phyloP scores from a whole-genome alignment of 2,113 vertebrate genomes.

The Phycodurus eques region DNA sequence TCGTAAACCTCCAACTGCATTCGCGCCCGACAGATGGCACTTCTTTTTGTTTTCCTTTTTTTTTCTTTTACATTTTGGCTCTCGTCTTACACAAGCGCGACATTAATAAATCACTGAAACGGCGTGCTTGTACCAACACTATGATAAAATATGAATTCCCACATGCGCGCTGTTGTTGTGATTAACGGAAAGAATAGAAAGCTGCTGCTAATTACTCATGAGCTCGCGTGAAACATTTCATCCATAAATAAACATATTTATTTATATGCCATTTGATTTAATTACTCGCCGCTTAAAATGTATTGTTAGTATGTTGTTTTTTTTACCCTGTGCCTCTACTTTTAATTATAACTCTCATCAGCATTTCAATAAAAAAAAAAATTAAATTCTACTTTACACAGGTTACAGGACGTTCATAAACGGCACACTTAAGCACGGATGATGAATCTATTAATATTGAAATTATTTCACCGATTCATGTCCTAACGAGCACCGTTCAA shows the following conservation, averaged over 20 bases:
- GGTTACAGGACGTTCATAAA: slow-evolving; percentile 68
- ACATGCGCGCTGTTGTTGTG: slow-evolving; percentile 12
- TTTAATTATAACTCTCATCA: slow-evolving; percentile 68
- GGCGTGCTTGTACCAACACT: slow-evolving; percentile 35
- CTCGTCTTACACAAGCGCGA: slow-evolving; percentile 10
- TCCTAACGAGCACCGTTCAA: slow-evolving; percentile 67
- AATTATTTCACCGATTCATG: slow-evolving; percentile 61
- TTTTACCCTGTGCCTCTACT: slow-evolving; percentile 40
- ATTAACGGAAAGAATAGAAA: slow-evolving; percentile 52
- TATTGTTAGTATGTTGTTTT: slow-evolving; percentile 68
- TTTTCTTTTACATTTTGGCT: background rate
- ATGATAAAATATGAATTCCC: slow-evolving; percentile 45
- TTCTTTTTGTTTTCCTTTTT: too few relatives aligned
- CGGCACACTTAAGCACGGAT: slow-evolving; percentile 57
- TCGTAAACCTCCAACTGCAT: background rate
- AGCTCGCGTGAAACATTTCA: slow-evolving; percentile 52
- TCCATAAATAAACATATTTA: slow-evolving; percentile 62
- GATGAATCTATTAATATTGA: slow-evolving; percentile 73
- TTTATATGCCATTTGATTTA: slow-evolving; percentile 52
- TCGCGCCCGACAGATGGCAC: background rate
- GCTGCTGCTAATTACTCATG: slow-evolving; percentile 58
- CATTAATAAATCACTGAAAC: slow-evolving; percentile 33
- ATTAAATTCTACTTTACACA: slow-evolving; percentile 48
- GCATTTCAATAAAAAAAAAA: slow-evolving; percentile 55
- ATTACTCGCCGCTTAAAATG: slow-evolving; percentile 55